These are phyloP conservation scores for Lamellibrachia satsuma DNA, from an alignment of 2,888 invertebrate species.

Conservation along the genomic window DNA sequence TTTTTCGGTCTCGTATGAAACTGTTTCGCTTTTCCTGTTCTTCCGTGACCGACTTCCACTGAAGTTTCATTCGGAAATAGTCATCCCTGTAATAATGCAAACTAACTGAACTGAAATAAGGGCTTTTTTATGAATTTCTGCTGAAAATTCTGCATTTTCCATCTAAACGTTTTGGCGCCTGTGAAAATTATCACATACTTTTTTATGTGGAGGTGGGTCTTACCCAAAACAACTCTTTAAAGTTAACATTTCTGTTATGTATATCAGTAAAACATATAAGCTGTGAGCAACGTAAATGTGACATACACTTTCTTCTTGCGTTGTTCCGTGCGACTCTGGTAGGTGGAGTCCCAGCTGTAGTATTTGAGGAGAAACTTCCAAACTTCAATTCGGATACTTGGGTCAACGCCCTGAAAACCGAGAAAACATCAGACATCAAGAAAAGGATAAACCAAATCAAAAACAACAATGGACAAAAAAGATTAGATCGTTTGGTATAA, in stretches of 20 bases:
- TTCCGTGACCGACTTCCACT: conserved; percentile 90
- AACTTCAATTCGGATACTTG: conserved; percentile 73
- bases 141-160: neutral
- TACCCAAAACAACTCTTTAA: neutral
- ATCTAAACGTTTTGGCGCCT: neutral
- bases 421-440: no score
- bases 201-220: neutral
- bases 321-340: conserved; percentile 75
- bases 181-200: neutral
- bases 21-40: conserved; percentile 89
- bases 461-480: no score
- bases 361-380: conserved; percentile 96
- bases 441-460: neutral
- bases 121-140: neutral
- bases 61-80: conserved; percentile 94
- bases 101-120: neutral
- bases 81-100: conserved; percentile 71
- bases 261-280: neutral
- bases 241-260: neutral
- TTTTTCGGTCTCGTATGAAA: conserved; percentile 88
- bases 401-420: conserved; percentile 77
- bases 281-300: neutral
- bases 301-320: conserved; percentile 75
- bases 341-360: conserved; percentile 84
- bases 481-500: no score